Conservation (phyloP, 2,797 vertebrate genomes). For the Rhynchotus rufescens region DNA sequence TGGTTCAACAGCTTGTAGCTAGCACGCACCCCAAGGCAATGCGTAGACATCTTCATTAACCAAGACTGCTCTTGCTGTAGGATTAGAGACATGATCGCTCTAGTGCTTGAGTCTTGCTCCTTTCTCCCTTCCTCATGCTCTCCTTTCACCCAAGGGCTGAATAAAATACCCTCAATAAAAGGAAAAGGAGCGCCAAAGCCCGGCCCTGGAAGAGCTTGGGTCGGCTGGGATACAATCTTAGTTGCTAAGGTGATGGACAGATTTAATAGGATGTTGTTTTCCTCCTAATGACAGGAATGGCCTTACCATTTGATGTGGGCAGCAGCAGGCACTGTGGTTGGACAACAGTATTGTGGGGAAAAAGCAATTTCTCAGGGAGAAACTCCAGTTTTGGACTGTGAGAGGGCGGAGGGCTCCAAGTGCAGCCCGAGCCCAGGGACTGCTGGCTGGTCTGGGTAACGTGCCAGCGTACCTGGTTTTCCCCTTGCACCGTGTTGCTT, state of each 20-base stretch:
- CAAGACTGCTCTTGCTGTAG: background rate
- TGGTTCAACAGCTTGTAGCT: accelerated
- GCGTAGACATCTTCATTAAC: background rate
- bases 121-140: background rate
- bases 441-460: background rate
- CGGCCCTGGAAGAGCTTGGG: background rate
- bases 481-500: background rate
- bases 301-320: background rate
- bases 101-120: background rate
- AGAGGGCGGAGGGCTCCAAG: accelerated
- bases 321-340: background rate
- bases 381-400: accelerated
- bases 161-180: background rate
- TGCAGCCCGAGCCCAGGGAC: background rate
- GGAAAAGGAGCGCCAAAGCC: background rate
- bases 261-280: background rate
- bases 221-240: background rate
- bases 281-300: background rate
- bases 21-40: background rate
- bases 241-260: background rate
- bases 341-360: background rate
- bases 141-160: background rate
- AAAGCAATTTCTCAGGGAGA: background rate
- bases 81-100: background rate
- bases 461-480: background rate